A percentile compares a stretch with the other conserved stretches of the same genome.
These are phyloP conservation scores for Bacillus rossius DNA, from an alignment of 1,140 invertebrate species.

Conservation along the genomic window DNA sequence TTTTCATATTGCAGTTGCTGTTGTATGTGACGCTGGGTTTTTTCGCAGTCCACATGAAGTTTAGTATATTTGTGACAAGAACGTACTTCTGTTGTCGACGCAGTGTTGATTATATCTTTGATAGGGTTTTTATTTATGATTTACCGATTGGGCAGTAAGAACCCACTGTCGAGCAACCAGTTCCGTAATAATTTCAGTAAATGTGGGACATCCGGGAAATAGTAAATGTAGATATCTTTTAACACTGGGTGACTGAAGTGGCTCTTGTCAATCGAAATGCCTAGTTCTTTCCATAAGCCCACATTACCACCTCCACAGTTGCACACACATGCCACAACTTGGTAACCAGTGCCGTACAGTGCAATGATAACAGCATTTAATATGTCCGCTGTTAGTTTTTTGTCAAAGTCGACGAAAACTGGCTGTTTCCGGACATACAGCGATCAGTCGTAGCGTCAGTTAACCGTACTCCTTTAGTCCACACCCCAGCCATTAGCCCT, in stretches of 20 bases:
- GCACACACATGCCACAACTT: constrained; percentile 33
- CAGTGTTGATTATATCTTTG: constrained; percentile 7
- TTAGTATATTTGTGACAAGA: constrained; percentile 16
- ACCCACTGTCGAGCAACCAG: constrained; percentile 28
- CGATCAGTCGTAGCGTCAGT: too few relatives aligned
- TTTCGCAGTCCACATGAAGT: constrained; percentile 15
- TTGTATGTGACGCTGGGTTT: constrained; percentile 19
- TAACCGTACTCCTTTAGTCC: too few relatives aligned
- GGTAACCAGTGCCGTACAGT: constrained; percentile 27
- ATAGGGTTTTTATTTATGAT: constrained; percentile 19
- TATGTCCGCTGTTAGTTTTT: constrained; percentile 24
- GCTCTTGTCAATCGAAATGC: constrained; percentile 20
- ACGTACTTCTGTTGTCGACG: constrained; percentile 16
- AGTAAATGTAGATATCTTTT: constrained; percentile 17
- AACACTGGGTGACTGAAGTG: constrained; percentile 25
- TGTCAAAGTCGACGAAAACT: constrained; percentile 35
- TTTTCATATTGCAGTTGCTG: constrained; percentile 16
- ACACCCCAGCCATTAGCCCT: too few relatives aligned
- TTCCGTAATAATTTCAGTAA: constrained; percentile 32
- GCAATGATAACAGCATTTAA: constrained; percentile 26
- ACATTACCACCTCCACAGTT: constrained; percentile 32
- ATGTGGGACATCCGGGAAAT: constrained; percentile 29
- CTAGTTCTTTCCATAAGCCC: constrained; percentile 32
- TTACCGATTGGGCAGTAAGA: constrained; percentile 15
- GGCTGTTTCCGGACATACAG: constrained; percentile 41